Evolutionary conservation across 2,797 vertebrate genomes (phyloP), one percentile per base, ranked within the genome.

Genomic region (Argyrosomus regius): DNA sequence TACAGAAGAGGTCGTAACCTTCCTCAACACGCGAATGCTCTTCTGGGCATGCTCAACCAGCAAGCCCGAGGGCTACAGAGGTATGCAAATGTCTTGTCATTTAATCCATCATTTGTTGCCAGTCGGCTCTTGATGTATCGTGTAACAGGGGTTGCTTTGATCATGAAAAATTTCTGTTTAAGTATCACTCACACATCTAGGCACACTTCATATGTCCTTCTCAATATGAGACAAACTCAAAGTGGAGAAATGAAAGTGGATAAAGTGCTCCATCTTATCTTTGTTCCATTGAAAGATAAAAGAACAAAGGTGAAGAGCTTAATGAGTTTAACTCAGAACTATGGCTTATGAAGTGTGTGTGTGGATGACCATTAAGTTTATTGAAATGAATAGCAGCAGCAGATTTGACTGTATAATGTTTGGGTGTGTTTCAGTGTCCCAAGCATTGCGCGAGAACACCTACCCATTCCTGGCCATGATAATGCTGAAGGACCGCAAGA

Each of bases 41-140:
- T 98, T 99, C 90, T 99, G 98, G 98, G 97, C 98, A 16, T 99
- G 98, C 89, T 99, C 98, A 81, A 99, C 97, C 88, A 98, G 96
- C 94, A 99, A 96, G 90, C 98, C 98, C 45, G 98, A 99, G 91
- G 98, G 98, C 81, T 99, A 97, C 92, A 95, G 98, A 96, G 98
- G 98, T 99, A 93, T 53, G 52, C 4, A 49, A 1, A 56, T 46
- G 0, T 66, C 6, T 60, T 62, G 3, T 31, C 57, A 35, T 77
- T 14, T 50, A 35, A 66, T 3, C 22, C 14, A 26, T 14, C 11
- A 2, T n/a, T 66, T 49, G 0, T 65, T 63, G 9, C 52, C 2
- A 39, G 39, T 53, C 5, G 5, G 39, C 31, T 69, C 46, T 80
- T 20, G 56, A 11, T 63, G 6, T 20, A 9, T 12, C 10, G 17